Percentiles rank a stretch among this genome's conserved stretches.
These are phyloP conservation scores for Amphipoea lucens DNA, from an alignment of 2,888 invertebrate species.

Conservation along the genomic window DNA sequence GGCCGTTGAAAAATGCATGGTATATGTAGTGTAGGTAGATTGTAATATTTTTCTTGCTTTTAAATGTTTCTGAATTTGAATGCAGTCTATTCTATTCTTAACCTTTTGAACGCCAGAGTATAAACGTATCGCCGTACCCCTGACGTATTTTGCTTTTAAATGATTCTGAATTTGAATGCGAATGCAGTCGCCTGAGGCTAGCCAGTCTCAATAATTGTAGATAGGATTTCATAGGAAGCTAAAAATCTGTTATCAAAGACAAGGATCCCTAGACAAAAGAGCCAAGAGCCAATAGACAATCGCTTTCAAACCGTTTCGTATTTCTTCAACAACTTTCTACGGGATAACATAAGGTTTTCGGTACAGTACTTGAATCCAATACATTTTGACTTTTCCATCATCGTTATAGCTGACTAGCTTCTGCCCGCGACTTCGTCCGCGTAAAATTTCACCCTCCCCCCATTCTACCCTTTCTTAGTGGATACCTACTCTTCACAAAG, in stretches of 20 bases:
- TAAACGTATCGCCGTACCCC: too few relatives aligned
- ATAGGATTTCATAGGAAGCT: neutral
- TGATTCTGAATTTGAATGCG: too few relatives aligned
- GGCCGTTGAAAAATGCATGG: conserved; percentile 15
- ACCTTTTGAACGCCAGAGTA: too few relatives aligned
- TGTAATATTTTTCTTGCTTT: neutral
- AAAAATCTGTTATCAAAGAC: neutral
- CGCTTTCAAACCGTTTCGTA: neutral
- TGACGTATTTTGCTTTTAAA: neutral
- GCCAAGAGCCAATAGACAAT: too few relatives aligned
- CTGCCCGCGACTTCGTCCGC: too few relatives aligned
- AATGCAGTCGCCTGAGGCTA: neutral
- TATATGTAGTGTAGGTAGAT: neutral
- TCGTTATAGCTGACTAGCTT: too few relatives aligned
- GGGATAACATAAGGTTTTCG: neutral
- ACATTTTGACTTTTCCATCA: neutral
- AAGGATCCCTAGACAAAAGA: neutral
- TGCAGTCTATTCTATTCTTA: too few relatives aligned
- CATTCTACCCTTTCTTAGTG: too few relatives aligned
- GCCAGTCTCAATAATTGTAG: neutral
- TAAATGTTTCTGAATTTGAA: neutral
- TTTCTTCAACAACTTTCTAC: neutral
- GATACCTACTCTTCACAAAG: too few relatives aligned
- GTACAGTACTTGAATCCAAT: neutral
- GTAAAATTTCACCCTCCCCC: too few relatives aligned